Base-by-base conservation (phyloP, 2,888 invertebrate genomes). In the Tetragnatha montana region DNA sequence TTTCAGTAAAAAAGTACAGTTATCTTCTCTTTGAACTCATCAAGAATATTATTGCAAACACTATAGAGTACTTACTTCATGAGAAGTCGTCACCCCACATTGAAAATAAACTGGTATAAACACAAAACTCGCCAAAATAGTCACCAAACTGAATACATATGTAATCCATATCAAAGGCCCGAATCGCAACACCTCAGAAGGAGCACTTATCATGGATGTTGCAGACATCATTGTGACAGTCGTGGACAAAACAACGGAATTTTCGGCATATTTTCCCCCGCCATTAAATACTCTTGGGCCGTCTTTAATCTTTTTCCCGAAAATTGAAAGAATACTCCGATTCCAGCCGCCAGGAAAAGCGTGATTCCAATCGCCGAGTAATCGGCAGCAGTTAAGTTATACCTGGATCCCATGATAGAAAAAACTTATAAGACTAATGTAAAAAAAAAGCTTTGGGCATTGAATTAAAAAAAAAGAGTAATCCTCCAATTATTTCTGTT, bases 71-170 rank as follows among this genome's bases (percentile, higher is more conserved):
- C n/a, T 87, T 81, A 87, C 87, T 19, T 87, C 87, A 22, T 87
- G 81, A 8, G 76, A 74, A 10, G 79, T 75, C 6, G 81, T 50
- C 22, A 81, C 78, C 21, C 71, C 68, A 17, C 71, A 69, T 14
- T 81, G 12, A 68, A 87, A 87, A 69, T 81, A 87, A 14, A 87
- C 78, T 8, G 87, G 87, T 17, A 87, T 8, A 49, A 81, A 50
- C 4, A 87, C 8, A 21, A 68, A n/a, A n/a, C 75, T 75, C 8
- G 87, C 81, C 17, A 87, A 47, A 21, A 81, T n/a, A 49, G 81
- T 81, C 17, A 81, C 87, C 68, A 70, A 17, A 0, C 19, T 22
- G 7, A 10, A 47, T 17, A 19, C 50, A 68, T 81, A 1, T 19
- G 21, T 12, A 1, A 69, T n/a, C 8, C 81, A 10, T 8, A 70